Base-by-base conservation (phyloP, 2,797 vertebrate species). In the Betta splendens region DNA sequence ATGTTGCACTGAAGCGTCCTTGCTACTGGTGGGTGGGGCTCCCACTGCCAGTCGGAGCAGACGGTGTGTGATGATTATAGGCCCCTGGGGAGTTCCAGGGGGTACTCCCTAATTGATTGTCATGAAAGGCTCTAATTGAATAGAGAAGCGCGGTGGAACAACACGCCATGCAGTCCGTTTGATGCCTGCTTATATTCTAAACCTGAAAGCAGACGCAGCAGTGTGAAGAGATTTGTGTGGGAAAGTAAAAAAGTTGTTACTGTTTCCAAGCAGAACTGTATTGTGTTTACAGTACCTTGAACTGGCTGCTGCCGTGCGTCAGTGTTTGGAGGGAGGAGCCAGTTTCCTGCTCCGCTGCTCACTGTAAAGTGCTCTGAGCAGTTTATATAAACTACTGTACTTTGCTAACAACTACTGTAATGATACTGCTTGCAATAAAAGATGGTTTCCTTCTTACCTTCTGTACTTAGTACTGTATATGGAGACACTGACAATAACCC, bases 101-200 rank as follows among this genome's bases (percentile, higher is more conserved):
- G 90, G 79, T 75, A 72, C 88, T 79, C 68, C 76, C 87, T 90
- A 92, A 92, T 87, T 87, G 89, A 90, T 90, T 90, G 83, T 81
- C 67, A 85, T 87, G 82, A 90, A 89, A 79, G 69, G 76, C 80
- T 77, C 55, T 87, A 90, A 92, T 91, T 91, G 90, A 91, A 89
- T 86, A 64, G 52, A 77, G 72, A 70, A 75, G 68, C 71, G 22
- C 53, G 56, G 59, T 51, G 57, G 54, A 77, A 64, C 49, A 57
- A 70, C 70, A 63, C 77, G 49, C 58, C 56, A 61, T 31, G 80
- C 64, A 29, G 80, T 67, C 85, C 62, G 67, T 77, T 68, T 84
- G 78, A 86, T 81, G 80, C 69, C 78, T 72, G 75, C 49, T 59
- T 65, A 44, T 50, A 54, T 32, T 26, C 61, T 29, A 72, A 59